Evolutionary conservation across 2,797 vertebrate genomes (phyloP).

Genomic region (Limnodromus scolopaceus): DNA sequence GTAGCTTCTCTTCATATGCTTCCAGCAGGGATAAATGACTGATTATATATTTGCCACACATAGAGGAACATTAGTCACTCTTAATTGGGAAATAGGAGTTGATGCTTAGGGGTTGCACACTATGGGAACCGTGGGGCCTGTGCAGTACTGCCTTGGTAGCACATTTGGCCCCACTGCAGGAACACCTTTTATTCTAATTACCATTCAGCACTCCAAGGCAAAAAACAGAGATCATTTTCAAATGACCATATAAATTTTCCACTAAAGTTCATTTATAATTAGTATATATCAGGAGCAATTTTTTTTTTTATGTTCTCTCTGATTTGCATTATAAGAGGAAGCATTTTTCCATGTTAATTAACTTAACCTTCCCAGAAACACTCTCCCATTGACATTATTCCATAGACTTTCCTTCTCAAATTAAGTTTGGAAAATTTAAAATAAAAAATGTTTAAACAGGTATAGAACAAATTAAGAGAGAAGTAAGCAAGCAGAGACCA

Average conservation of each 20-base stretch:
- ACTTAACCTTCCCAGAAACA: not conserved
- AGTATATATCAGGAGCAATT: constrained; percentile 25
- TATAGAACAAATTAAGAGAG: not conserved
- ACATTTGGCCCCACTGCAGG: constrained; percentile 58
- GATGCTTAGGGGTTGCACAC: constrained; percentile 54
- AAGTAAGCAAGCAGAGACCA: not conserved
- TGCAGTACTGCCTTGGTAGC: constrained; percentile 2
- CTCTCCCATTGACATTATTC: not conserved
- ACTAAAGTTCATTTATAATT: constrained; percentile 63
- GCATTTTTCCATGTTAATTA: constrained; percentile 14
- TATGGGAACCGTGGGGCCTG: not conserved
- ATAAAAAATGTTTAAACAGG: not conserved
- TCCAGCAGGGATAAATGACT: constrained; percentile 64
- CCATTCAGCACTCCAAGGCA: constrained; percentile 56
- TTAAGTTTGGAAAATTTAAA: not conserved
- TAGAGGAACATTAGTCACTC: constrained; percentile 59
- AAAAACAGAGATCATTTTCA: constrained; percentile 58
- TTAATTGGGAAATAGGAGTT: constrained; percentile 70
- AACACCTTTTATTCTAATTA: constrained; percentile 64
- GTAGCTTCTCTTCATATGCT: constrained; percentile 47
- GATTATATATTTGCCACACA: constrained; percentile 56
- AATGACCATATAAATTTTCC: constrained; percentile 66
- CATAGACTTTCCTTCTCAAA: not conserved
- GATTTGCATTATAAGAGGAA: constrained; percentile 36
- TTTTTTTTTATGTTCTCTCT: constrained; percentile 28